phyloP scores from a whole-genome alignment of 2,888 invertebrate species.

The Drosophila maculinotata region DNA sequence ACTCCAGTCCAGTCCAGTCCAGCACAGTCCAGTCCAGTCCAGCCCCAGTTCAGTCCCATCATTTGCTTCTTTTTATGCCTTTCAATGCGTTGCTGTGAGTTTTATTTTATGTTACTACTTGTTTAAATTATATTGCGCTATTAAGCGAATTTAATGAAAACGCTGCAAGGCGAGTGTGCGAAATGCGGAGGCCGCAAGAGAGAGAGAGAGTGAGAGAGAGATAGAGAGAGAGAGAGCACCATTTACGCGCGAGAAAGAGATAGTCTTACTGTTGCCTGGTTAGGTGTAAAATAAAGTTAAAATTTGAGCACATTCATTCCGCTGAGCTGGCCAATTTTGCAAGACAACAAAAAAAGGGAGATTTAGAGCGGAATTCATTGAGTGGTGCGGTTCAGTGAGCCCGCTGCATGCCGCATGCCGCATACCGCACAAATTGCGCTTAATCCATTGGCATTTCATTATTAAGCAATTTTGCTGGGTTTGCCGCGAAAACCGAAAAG shows the following conservation, averaged over 20 bases:
- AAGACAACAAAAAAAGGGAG: constrained; percentile 26
- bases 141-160: constrained; percentile 84
- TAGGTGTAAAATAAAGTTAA: constrained; percentile 81
- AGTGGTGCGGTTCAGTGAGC: constrained; percentile 48
- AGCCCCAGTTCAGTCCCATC: constrained; percentile 53
- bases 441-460: constrained; percentile 81
- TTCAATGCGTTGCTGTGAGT: constrained; percentile 75
- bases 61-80: constrained; percentile 75
- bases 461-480: constrained; percentile 77
- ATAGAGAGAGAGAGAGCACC: constrained; percentile 9
- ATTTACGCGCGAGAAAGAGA: constrained; percentile 8
- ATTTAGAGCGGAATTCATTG: constrained; percentile 50
- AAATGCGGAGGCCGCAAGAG: constrained; percentile 6
- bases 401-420: constrained; percentile 32
- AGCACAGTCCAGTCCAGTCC: neutral
- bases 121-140: constrained; percentile 83
- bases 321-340: constrained; percentile 36
- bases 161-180: constrained; percentile 71
- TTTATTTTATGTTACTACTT: constrained; percentile 82
- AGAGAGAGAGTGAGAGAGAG: constrained; percentile 10
- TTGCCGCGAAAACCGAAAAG: constrained; percentile 43
- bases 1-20: neutral
- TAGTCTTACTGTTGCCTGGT: constrained; percentile 21
- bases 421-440: constrained; percentile 76
- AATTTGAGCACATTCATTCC: constrained; percentile 62